phyloP scores from a whole-genome alignment of 2,113 vertebrate species.

The Colossoma macropomum region DNA sequence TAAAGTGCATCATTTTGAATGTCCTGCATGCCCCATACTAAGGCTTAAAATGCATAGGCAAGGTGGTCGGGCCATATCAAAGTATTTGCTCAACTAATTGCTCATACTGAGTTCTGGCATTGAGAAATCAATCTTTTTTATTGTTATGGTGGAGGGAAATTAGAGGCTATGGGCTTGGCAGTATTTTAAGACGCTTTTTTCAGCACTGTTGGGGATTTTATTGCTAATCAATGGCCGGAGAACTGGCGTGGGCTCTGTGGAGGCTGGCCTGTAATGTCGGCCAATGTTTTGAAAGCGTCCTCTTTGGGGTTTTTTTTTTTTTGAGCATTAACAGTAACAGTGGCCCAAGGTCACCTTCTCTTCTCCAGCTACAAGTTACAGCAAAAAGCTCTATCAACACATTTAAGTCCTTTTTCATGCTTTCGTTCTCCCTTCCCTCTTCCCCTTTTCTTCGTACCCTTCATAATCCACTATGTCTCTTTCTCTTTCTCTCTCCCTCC shows the following conservation, averaged over 20 bases:
- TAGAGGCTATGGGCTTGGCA: constrained; percentile 64
- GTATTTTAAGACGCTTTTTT: constrained; percentile 65
- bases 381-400: constrained; percentile 22
- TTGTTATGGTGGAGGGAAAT: constrained; percentile 70
- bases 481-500: constrained; percentile 1
- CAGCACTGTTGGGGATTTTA: constrained; percentile 54
- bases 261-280: constrained; percentile 37
- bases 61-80: constrained; percentile 25
- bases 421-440: not conserved
- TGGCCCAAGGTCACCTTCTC: constrained; percentile 24
- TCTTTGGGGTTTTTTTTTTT: constrained; percentile 5
- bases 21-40: constrained; percentile 43
- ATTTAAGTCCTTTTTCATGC: not conserved
- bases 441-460: not conserved
- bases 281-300: constrained; percentile 17
- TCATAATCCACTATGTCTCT: not conserved
- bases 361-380: constrained; percentile 31
- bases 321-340: not conserved
- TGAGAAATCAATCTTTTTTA: constrained; percentile 72
- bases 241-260: constrained; percentile 53
- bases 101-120: constrained; percentile 62
- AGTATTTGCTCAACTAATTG: constrained; percentile 72
- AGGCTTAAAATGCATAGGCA: not conserved
- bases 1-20: not conserved
- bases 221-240: constrained; percentile 69